A percentile compares a stretch with the other conserved stretches of the same genome.
These are phyloP conservation scores for Desmophyllum pertusum DNA, from an alignment of 92 coral and sea anemone species.

Conservation along the genomic window DNA sequence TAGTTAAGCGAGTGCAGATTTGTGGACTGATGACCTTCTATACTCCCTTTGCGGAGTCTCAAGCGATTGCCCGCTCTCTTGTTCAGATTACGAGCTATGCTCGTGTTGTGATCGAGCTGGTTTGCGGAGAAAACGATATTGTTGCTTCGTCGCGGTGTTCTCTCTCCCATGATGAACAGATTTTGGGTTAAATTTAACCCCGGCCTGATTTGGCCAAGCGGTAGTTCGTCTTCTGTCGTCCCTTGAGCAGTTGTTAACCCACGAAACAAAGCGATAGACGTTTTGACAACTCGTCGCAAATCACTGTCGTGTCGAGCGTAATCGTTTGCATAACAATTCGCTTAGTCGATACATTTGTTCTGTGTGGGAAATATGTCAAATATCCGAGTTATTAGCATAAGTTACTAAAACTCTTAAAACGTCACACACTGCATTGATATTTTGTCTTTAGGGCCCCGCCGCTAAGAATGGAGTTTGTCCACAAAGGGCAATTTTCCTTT, in stretches of 20 bases:
- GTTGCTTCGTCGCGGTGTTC: constrained; percentile 55
- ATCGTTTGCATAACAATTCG: constrained; percentile 45
- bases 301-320: constrained; percentile 2
- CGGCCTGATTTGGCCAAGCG: not conserved
- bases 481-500: constrained; percentile 14
- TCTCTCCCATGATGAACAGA: constrained; percentile 61
- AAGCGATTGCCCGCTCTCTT: constrained; percentile 76
- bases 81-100: constrained; percentile 74
- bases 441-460: not conserved
- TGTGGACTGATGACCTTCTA: constrained; percentile 59
- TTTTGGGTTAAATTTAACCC: not conserved
- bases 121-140: constrained; percentile 63
- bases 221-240: not conserved
- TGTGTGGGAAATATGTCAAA: constrained; percentile 30
- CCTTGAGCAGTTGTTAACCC: not conserved
- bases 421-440: constrained; percentile 31
- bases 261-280: constrained; percentile 17
- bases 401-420: constrained; percentile 3
- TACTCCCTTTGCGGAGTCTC: constrained; percentile 53
- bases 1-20: constrained; percentile 74
- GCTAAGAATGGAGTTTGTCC: not conserved
- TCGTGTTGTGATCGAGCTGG: constrained; percentile 72
- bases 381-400: constrained; percentile 32
- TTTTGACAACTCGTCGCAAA: constrained; percentile 32
- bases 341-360: not conserved